phyloP scores from a whole-genome alignment of 2,797 vertebrate genomes.

The Ibycter americanus region DNA sequence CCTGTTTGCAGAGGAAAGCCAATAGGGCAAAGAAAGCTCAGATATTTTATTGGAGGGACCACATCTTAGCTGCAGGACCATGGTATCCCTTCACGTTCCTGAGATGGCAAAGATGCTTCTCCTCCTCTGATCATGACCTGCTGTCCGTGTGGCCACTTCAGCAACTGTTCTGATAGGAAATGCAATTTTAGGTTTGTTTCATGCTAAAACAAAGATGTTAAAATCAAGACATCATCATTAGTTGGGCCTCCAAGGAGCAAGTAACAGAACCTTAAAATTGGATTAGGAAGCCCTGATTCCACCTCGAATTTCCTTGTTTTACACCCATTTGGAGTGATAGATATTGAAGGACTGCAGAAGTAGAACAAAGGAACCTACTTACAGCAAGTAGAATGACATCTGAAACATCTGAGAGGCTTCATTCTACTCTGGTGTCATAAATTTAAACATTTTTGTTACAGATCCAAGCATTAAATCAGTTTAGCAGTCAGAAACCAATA shows the following conservation, averaged over 20 bases:
- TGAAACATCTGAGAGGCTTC: neutral
- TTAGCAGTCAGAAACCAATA: neutral
- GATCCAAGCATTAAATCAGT: neutral
- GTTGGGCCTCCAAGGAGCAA: neutral
- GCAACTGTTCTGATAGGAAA: neutral
- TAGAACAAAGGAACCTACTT: neutral
- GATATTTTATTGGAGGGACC: neutral
- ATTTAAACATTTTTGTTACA: neutral
- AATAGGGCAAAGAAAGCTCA: neutral
- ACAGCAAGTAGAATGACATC: neutral
- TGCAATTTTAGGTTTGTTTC: neutral
- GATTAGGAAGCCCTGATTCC: neutral
- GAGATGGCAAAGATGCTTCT: neutral
- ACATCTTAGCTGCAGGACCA: neutral
- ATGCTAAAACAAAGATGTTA: neutral
- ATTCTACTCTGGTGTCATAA: neutral
- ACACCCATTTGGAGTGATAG: neutral
- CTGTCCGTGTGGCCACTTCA: neutral
- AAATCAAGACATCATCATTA: neutral
- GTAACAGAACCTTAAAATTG: neutral
- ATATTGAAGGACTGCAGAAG: neutral
- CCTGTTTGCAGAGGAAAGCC: neutral
- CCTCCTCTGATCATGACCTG: neutral
- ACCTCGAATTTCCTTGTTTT: neutral
- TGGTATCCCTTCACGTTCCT: neutral